These are phyloP conservation scores for Cryptocephalus moraei DNA, from an alignment of 2,888 invertebrate genomes.

Conservation along the genomic window DNA sequence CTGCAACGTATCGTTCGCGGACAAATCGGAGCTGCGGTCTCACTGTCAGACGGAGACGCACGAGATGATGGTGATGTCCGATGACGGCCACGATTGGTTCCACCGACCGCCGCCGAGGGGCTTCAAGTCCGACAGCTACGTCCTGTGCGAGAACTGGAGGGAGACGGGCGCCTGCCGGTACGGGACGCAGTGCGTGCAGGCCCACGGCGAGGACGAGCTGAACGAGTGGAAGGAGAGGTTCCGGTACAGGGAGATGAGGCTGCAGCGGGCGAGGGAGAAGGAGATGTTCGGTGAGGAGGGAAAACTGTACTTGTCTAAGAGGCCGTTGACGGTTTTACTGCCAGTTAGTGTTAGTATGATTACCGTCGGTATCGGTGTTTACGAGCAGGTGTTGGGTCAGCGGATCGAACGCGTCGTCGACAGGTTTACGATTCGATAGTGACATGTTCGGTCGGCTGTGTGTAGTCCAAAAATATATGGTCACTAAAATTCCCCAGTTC, in stretches of 20 bases:
- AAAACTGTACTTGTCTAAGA: no score
- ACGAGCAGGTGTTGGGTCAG: no score
- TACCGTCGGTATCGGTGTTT: no score
- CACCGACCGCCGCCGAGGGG: slow-evolving; percentile 62
- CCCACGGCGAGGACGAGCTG: slow-evolving; percentile 61
- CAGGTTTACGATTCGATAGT: no score
- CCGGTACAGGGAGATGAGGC: slow-evolving; percentile 52
- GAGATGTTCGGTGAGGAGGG: slow-evolving; percentile 47
- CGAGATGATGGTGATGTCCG: slow-evolving; percentile 51
- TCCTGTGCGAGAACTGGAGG: slow-evolving; percentile 49
- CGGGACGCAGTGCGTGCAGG: slow-evolving; percentile 63
- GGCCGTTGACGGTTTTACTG: no score
- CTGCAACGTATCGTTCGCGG: slow-evolving; percentile 46
- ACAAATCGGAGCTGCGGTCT: slow-evolving; percentile 43
- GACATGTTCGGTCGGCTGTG: no score
- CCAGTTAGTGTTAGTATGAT: no score
- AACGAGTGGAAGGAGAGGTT: slow-evolving; percentile 65
- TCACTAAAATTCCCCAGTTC: no score
- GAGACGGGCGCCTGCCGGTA: slow-evolving; percentile 52
- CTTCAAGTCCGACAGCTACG: slow-evolving; percentile 52
- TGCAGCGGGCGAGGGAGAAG: slow-evolving; percentile 55
- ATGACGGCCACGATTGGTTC: slow-evolving; percentile 59
- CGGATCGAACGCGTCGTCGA: no score
- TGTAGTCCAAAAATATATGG: no score
- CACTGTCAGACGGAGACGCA: slow-evolving; percentile 55